Evolutionary conservation across 2,797 vertebrate genomes (phyloP), one percentile per base, ranked within the genome.

Genomic region (Myoxocephalus aenaeus): DNA sequence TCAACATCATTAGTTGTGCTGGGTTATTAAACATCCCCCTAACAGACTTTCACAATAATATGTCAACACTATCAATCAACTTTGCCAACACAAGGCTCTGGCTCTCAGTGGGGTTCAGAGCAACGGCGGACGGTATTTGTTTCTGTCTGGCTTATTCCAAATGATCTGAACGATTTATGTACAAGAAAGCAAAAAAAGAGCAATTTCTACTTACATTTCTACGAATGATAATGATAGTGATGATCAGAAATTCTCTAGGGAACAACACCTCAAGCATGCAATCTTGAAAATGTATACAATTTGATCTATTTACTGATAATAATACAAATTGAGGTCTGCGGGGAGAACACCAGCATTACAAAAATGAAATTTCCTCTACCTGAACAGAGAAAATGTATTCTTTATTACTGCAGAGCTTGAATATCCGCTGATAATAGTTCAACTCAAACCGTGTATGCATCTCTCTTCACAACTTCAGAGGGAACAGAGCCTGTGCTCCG

Each of bases 11-110:
- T 91, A 89, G 82, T 61, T 66, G 80, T 81, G 83, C 75, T 63
- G 88, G 85, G 80, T 88, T 92, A 92, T 92, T 93, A 92, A 91
- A 85, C 91, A 86, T 63, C 67, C 34, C 54, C 68, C 63, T 38
- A 82, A 78, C 74, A 64, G 77, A 85, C 81, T 77, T 73, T 89
- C 85, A 89, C 71, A 79, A 67, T 83, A 88, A 87, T 87, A 82
- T 72, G 80, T 79, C 84, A 86, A 76, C 75, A 67, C 56, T 79
- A 91, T 92, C 84, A 73, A 82, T 92, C 88, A 87, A 9, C 50
- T 61, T 54, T 59, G 76, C 74, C 81, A 82, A 86, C 66, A 80
- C 3, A 20, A 76, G 46, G 72, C 65, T 73, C 25, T 34, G 69
- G 54, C 40, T 84, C 82, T 77, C 84, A 62, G 68, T 34, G 68